Evolutionary conservation across 2,797 vertebrate genomes (phyloP).

Genomic region (Cetoscarus ocellatus): DNA sequence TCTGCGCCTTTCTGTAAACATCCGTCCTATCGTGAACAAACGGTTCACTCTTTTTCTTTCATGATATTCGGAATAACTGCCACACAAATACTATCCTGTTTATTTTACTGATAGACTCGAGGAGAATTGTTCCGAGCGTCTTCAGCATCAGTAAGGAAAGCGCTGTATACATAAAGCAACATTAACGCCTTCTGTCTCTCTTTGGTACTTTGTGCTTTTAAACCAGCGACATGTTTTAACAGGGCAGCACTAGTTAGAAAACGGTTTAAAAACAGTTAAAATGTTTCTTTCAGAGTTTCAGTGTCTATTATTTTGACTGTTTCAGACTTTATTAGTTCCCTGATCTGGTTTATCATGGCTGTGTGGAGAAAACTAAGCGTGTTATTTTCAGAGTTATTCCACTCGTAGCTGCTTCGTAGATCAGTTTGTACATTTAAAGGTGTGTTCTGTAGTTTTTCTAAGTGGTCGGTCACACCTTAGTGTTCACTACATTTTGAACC

Average conservation of each 20-base stretch:
- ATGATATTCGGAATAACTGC: conserved; percentile 1
- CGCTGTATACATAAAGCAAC: conserved; percentile 46
- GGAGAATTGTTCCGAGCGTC: background rate
- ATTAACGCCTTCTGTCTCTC: conserved; percentile 7
- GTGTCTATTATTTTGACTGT: conserved; percentile 13
- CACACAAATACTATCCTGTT: background rate
- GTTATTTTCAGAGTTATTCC: conserved; percentile 17
- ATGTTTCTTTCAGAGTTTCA: conserved; percentile 29
- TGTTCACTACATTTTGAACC: conserved; percentile 18
- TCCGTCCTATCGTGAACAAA: conserved; percentile 65
- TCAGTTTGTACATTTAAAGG: conserved; percentile 2
- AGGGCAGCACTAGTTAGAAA: conserved; percentile 26
- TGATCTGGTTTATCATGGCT: background rate
- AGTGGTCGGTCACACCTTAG: conserved; percentile 1
- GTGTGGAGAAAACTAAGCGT: background rate
- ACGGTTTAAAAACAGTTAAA: conserved; percentile 39
- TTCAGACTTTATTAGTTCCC: conserved; percentile 1
- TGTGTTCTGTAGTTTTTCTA: background rate
- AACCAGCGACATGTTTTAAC: conserved; percentile 54
- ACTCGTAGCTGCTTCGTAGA: conserved; percentile 20
- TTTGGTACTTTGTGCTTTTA: conserved; percentile 55
- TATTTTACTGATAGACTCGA: conserved; percentile 8
- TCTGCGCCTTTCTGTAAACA: conserved; percentile 22
- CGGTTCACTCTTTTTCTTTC: conserved; percentile 22
- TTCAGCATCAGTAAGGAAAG: conserved; percentile 23